Conservation (phyloP, 2,888 invertebrate species). For the Pheosia tremula region DNA sequence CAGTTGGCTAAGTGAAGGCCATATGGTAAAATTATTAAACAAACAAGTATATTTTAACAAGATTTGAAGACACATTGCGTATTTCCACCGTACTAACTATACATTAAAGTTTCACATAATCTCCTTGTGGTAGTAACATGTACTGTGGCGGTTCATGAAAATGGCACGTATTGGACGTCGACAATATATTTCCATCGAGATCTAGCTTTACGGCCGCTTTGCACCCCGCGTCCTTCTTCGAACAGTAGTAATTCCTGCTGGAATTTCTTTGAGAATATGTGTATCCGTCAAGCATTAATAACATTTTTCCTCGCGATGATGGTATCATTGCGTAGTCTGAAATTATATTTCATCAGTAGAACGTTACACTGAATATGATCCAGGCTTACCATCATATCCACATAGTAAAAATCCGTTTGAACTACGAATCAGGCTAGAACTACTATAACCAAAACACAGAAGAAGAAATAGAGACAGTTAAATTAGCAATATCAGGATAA, state of each 20-base stretch:
- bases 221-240: slow-evolving; percentile 40
- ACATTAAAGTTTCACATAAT: slow-evolving; percentile 16
- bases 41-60: too few species aligned
- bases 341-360: slow-evolving; percentile 8
- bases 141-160: slow-evolving; percentile 24
- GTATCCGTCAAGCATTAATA: slow-evolving; percentile 38
- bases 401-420: too few species aligned
- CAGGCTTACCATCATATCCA: too few species aligned
- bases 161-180: slow-evolving; percentile 13
- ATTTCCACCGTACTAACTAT: background rate
- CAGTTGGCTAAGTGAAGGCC: too few species aligned
- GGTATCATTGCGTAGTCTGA: slow-evolving; percentile 35
- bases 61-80: background rate
- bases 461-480: too few species aligned
- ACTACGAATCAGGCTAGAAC: too few species aligned
- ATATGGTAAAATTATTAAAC: too few species aligned
- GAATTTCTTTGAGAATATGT: slow-evolving; percentile 38
- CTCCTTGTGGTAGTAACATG: slow-evolving; percentile 9
- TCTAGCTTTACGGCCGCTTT: slow-evolving; percentile 38
- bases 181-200: slow-evolving; percentile 15
- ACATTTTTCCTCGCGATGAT: slow-evolving; percentile 28
- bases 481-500: too few species aligned
- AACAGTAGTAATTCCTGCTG: slow-evolving; percentile 39
- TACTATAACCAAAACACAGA: too few species aligned
- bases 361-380: background rate